phyloP scores from a whole-genome alignment of 2,888 invertebrate genomes.

The Dryadula phaetusa region DNA sequence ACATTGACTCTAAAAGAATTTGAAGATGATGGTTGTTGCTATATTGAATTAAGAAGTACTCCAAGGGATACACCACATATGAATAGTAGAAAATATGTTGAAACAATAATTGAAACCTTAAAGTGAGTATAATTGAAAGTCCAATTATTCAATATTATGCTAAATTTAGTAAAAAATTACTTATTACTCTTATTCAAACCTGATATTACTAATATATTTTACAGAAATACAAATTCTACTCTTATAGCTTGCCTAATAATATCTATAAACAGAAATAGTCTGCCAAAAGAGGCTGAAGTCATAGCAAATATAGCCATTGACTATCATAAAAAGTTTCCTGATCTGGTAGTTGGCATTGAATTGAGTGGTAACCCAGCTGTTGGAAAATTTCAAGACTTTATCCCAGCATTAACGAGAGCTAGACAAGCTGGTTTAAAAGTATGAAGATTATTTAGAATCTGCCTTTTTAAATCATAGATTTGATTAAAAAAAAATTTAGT shows the following conservation, averaged over 20 bases:
- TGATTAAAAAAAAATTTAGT: too few species aligned
- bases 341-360: conserved; percentile 90
- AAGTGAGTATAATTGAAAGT: conserved; percentile 59
- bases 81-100: conserved; percentile 89
- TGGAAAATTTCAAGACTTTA: conserved; percentile 85
- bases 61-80: conserved; percentile 87
- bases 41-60: conserved; percentile 94
- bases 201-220: conserved; percentile 46
- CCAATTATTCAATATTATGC: too few species aligned
- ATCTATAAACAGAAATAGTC: conserved; percentile 90
- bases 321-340: conserved; percentile 83
- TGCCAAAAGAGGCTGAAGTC: conserved; percentile 84
- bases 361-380: conserved; percentile 90
- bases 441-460: conserved; percentile 29
- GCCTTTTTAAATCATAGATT: neutral
- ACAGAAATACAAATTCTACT: conserved; percentile 64
- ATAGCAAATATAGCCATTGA: conserved; percentile 87
- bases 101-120: conserved; percentile 88
- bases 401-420: conserved; percentile 85
- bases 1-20: conserved; percentile 91
- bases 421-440: conserved; percentile 86
- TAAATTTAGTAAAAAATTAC: neutral
- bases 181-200: neutral
- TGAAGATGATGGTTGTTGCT: conserved; percentile 90
- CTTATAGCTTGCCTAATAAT: conserved; percentile 84